Evolutionary conservation across 1,140 invertebrate species (phyloP), one percentile per base, ranked within the genome.

Genomic region (Drosophila quadrilineata): DNA sequence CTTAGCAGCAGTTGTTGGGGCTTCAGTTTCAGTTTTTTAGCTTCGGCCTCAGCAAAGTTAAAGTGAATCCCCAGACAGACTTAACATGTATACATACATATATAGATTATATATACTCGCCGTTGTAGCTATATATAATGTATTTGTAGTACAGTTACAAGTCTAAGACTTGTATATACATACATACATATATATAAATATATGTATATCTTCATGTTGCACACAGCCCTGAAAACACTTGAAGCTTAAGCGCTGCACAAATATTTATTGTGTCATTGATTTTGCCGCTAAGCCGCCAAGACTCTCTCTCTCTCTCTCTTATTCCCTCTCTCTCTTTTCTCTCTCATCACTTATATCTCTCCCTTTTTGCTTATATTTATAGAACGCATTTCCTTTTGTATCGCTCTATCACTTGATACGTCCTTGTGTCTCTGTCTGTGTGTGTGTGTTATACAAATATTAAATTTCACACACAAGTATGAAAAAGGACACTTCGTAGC

Each of bases 211-310:
- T 59, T 75, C 54, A 73, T 71, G 71, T 82, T 80, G 71, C 48
- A 31, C 66, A 57, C 66, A 58, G 53, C 60, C 70, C 79, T 85
- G n/a, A n/a, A 74, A 76, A 59, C 52, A 59, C 36, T 87, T 67
- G 10, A 70, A 53, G 63, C 73, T 82, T 87, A 87, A 87, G 82
- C 63, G 63, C 67, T 84, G 66, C 70, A 82, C 82, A 87, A 87
- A 87, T 87, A 87, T 87, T 87, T 87, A 87, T 87, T 87, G 76
- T 84, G 76, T 82, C 82, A 87, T 87, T 87, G 82, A 87, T 87
- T 87, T 87, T 75, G 65, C 73, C 66, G 79, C 71, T 77, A 75
- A 87, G 84, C 77, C 84, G 71, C 72, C 71, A 64, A 54, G 79
- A 64, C 63, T 85, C n/a, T n/a, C n/a, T n/a, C n/a, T n/a, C n/a